These are phyloP conservation scores for Cyphotilapia sp. DNA, from an alignment of 2,113 vertebrate species.

Conservation along the genomic window DNA sequence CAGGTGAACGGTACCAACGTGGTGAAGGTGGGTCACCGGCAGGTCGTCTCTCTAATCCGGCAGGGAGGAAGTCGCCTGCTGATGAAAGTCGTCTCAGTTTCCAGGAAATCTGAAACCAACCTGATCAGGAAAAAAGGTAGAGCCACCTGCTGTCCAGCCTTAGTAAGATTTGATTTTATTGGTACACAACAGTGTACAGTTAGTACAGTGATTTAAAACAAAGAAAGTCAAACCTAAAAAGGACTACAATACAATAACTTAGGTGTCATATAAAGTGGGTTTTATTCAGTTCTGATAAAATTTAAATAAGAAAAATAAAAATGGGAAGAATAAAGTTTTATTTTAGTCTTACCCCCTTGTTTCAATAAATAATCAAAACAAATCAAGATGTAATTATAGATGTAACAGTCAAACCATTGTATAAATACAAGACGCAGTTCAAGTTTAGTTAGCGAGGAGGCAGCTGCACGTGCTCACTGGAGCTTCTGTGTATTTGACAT, in stretches of 20 bases:
- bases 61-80: slow-evolving; percentile 91
- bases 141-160: neutral
- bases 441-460: neutral
- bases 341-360: neutral
- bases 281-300: neutral
- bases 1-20: slow-evolving; percentile 94
- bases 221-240: neutral
- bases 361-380: neutral
- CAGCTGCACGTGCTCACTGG: neutral
- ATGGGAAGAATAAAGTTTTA: neutral
- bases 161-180: neutral
- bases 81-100: slow-evolving; percentile 97
- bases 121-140: slow-evolving; percentile 88
- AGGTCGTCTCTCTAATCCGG: slow-evolving; percentile 93
- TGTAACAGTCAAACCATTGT: neutral
- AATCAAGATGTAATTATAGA: neutral
- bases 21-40: slow-evolving; percentile 96
- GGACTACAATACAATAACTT: neutral
- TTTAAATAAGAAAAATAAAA: neutral
- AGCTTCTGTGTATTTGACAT: neutral
- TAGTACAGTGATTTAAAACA: neutral
- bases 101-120: slow-evolving; percentile 87
- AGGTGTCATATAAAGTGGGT: neutral
- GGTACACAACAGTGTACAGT: neutral
- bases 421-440: neutral